phyloP scores from a whole-genome alignment of 2,888 invertebrate genomes.

The Saturnia pavonia region DNA sequence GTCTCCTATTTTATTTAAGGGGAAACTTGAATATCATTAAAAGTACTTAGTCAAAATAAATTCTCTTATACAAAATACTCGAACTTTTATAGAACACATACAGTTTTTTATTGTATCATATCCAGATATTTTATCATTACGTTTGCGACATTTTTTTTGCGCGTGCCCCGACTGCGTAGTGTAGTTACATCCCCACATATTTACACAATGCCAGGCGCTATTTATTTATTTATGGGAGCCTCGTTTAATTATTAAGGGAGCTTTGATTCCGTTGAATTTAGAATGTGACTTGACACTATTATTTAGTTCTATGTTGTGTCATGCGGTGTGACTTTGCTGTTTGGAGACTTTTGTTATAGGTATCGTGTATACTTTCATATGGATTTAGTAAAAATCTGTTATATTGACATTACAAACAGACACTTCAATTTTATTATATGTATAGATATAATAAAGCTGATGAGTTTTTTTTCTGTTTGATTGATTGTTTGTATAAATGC shows the following conservation, averaged over 20 bases:
- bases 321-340: conserved; percentile 35
- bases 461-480: too few species aligned
- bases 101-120: neutral
- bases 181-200: conserved; percentile 59
- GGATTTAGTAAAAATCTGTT: too few species aligned
- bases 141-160: conserved; percentile 34
- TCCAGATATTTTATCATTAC: conserved; percentile 26
- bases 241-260: conserved; percentile 73
- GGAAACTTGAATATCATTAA: too few species aligned
- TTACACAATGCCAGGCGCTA: conserved; percentile 55
- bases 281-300: conserved; percentile 48
- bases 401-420: too few species aligned
- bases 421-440: too few species aligned
- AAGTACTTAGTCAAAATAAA: neutral
- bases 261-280: conserved; percentile 69
- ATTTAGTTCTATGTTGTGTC: conserved; percentile 45
- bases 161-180: conserved; percentile 20
- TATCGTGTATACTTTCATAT: too few species aligned
- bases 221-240: conserved; percentile 72
- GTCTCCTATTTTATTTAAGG: too few species aligned
- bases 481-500: too few species aligned
- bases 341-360: conserved; percentile 9
- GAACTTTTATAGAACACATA: neutral
- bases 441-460: too few species aligned
- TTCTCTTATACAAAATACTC: neutral